phyloP scores from a whole-genome alignment of 2,797 vertebrate species.

The Pangasius krempfi region DNA sequence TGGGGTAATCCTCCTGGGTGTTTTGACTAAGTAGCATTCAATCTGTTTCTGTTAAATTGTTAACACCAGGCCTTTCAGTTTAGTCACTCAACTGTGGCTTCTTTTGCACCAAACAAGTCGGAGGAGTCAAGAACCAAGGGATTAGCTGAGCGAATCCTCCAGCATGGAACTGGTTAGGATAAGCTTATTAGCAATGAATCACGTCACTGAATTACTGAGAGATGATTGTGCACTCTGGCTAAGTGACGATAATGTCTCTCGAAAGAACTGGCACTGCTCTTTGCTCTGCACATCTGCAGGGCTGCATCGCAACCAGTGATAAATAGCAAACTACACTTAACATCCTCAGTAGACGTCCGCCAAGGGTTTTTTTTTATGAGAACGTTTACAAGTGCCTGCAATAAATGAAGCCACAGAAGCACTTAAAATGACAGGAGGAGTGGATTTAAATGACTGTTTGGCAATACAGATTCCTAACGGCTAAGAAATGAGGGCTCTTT shows the following conservation, averaged over 20 bases:
- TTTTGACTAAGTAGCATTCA: conserved; percentile 4
- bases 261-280: conserved; percentile 60
- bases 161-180: conserved; percentile 56
- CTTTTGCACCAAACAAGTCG: conserved; percentile 47
- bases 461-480: conserved; percentile 64
- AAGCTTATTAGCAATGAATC: conserved; percentile 70
- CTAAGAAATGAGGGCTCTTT: conserved; percentile 52
- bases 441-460: conserved; percentile 73
- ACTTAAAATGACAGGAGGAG: conserved; percentile 79
- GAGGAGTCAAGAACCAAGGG: conserved; percentile 42
- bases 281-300: conserved; percentile 66
- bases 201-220: conserved; percentile 61
- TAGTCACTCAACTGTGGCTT: conserved; percentile 1
- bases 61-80: conserved; percentile 16
- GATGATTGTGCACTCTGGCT: conserved; percentile 61
- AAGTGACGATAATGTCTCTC: conserved; percentile 64
- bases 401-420: conserved; percentile 78
- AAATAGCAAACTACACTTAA: conserved; percentile 81
- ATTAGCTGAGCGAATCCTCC: conserved; percentile 32
- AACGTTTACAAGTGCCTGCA: conserved; percentile 78
- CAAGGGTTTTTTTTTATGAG: conserved; percentile 66
- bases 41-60: conserved; percentile 22
- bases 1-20: neutral
- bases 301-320: conserved; percentile 67
- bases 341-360: conserved; percentile 67